Evolutionary conservation across 2,888 invertebrate species (phyloP), one percentile per base, ranked within the genome.

Genomic region (Dicroscelio sp.): DNA sequence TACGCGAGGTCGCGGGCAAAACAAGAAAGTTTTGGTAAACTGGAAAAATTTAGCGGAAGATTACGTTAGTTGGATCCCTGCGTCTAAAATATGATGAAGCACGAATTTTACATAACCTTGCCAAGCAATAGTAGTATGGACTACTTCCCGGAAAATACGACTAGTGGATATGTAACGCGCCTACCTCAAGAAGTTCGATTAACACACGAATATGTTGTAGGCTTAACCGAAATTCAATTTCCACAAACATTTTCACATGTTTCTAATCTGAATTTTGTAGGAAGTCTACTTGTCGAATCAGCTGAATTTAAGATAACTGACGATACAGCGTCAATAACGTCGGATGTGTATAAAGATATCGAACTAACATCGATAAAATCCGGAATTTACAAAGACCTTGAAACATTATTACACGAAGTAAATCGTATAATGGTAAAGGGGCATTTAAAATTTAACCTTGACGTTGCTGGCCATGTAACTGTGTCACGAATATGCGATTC

Each of bases 131-230:
- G 48, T 8, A 69, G 69, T 25, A 69, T 69, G 69, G 5, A 4
- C 0, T 69, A 38, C 23, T 69, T 38, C 20, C 71, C 71, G 8
- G 48, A 48, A 1, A 71, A 71, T 12, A 91, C 92, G 10, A 94
- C 94, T 1, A 95, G 94, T 79, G 23, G 27, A 5, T 48, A 48
- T 14, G 20, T 1, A 4, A 71, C 31, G 23, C 67, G 25, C 1
- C 14, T 69, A 25, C 38, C 67, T 1, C 38, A 23, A 2, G 67
- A 69, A 6, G 17, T 35, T 2, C 71, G 71, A 48, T 5, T 71
- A 20, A 1, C 71, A 2, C 27, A 48, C 27, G 71, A 71, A 4
- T 71, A 48, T 43, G 27, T 10, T 30, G 71, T 48, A 2, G 71
- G n/a, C 2, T 25, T 71, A 30, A 20, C 14, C 0, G 48, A 48